Evolutionary conservation across 2,888 invertebrate genomes (phyloP), one percentile per base, ranked within the genome.

Genomic region (Drosophila fulvimacula): DNA sequence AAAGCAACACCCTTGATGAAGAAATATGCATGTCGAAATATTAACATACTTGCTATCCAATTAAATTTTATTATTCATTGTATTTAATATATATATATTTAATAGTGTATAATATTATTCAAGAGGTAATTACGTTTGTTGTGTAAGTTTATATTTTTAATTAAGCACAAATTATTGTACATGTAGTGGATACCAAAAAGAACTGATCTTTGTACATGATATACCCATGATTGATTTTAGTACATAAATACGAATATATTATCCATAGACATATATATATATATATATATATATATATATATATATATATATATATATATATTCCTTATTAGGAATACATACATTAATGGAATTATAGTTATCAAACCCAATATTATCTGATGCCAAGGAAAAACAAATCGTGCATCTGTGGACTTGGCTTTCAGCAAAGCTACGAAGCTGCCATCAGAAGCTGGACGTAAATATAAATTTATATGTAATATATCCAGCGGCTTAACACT

Each of bases 321-420:
- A 15, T n/a, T n/a, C n/a, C n/a, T n/a, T n/a, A n/a, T n/a, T n/a
- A n/a, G n/a, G n/a, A n/a, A n/a, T 51, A 44, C 21, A 30, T 61
- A 15, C 10, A 55, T 42, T 21, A 5, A 53, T 11, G 15, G 15
- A 36, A 19, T 36, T n/a, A 24, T 44, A 19, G 9, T 46, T 38
- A 21, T 30, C 5, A 3, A 34, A 56, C 60, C 6, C 32, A 60
- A 60, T 46, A 27, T 19, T 19, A 38, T 36, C 11, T 44, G 58
- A 27, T 44, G 38, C 56, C 46, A 59, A 32, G 27, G 39, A 70
- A 55, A 9, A 17, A 17, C 3, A 42, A 57, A 34, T 10, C 34
- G 21, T 63, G 51, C 57, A 39, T 51, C 34, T 49, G 62, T 57
- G 76, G 58, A 76, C 76, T 76, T 76, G 73, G 76, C 69, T 76